Percentiles rank a stretch among this genome's conserved stretches.
These are phyloP conservation scores for Trialeurodes vaporariorum DNA, from an alignment of 1,140 invertebrate genomes.

Conservation along the genomic window DNA sequence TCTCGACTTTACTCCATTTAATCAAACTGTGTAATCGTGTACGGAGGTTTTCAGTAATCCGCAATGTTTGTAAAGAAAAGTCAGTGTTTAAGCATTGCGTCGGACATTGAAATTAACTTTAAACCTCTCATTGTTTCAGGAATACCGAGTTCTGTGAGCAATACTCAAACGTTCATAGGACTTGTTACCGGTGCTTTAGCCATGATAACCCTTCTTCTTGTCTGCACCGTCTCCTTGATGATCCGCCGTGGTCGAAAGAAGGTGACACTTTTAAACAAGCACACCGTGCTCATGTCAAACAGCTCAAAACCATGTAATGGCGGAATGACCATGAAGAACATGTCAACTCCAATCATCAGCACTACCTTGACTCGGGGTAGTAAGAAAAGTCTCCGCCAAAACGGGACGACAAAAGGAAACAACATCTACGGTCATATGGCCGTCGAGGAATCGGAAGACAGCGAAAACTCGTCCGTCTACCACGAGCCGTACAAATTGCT, in stretches of 20 bases:
- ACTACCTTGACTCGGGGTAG: neutral
- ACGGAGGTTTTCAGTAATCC: too few relatives aligned
- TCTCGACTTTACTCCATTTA: too few relatives aligned
- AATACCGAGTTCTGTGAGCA: conserved; percentile 49
- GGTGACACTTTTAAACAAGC: conserved; percentile 52
- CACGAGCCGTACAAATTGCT: conserved; percentile 48
- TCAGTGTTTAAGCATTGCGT: too few relatives aligned
- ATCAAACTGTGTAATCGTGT: too few relatives aligned
- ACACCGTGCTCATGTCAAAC: conserved; percentile 42
- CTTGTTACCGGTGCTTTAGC: conserved; percentile 66
- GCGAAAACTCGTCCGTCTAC: conserved; percentile 45
- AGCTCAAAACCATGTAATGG: conserved; percentile 37
- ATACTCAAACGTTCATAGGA: conserved; percentile 59
- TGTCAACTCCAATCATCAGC: conserved; percentile 40
- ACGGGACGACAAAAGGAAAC: conserved; percentile 23
- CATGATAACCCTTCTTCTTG: conserved; percentile 45
- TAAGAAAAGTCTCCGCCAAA: conserved; percentile 4
- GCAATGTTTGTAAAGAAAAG: too few relatives aligned
- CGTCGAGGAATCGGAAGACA: conserved; percentile 43
- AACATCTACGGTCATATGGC: conserved; percentile 36
- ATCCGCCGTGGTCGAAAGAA: conserved; percentile 57
- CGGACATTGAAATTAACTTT: too few relatives aligned
- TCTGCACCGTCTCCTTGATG: conserved; percentile 55
- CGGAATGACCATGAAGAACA: conserved; percentile 52
- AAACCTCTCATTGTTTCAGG: too few relatives aligned